Conservation (phyloP, 2,797 vertebrate species). For the Glossophaga mutica region DNA sequence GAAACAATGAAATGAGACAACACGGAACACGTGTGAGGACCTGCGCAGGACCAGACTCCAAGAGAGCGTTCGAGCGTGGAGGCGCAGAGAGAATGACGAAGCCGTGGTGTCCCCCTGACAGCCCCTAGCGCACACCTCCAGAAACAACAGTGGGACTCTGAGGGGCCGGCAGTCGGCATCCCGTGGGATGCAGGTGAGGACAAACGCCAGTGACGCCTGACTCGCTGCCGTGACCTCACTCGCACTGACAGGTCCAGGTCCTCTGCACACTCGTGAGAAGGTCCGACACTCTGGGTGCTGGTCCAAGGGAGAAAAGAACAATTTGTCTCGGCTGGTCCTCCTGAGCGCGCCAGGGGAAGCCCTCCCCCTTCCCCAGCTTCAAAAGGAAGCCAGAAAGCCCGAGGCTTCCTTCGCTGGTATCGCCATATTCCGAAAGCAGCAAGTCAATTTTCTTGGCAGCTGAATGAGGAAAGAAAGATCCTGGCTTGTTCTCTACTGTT, state of each 20-base stretch:
- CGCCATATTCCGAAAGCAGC: background rate
- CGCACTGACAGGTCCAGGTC: background rate
- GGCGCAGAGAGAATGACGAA: background rate
- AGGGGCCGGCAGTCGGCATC: background rate
- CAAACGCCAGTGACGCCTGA: background rate
- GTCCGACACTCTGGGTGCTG: background rate
- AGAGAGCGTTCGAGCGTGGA: rapidly evolving
- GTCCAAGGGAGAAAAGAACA: background rate
- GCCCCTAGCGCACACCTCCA: background rate
- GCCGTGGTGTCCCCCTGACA: background rate
- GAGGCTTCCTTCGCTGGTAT: background rate
- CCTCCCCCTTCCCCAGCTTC: background rate
- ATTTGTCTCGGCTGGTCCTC: background rate
- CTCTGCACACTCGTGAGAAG: background rate
- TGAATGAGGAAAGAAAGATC: background rate
- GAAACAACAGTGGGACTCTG: background rate
- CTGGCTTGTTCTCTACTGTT: background rate
- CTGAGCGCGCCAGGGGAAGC: background rate
- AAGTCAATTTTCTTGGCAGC: background rate
- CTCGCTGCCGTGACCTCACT: background rate
- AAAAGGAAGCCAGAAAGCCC: background rate
- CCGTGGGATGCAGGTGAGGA: background rate
- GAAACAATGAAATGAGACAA: background rate
- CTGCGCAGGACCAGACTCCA: background rate
- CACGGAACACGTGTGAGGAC: rapidly evolving